Evolutionary conservation across 2,113 vertebrate genomes (phyloP), one percentile per base, ranked within the genome.

Genomic region (Sterrhoptilus dennistouni): DNA sequence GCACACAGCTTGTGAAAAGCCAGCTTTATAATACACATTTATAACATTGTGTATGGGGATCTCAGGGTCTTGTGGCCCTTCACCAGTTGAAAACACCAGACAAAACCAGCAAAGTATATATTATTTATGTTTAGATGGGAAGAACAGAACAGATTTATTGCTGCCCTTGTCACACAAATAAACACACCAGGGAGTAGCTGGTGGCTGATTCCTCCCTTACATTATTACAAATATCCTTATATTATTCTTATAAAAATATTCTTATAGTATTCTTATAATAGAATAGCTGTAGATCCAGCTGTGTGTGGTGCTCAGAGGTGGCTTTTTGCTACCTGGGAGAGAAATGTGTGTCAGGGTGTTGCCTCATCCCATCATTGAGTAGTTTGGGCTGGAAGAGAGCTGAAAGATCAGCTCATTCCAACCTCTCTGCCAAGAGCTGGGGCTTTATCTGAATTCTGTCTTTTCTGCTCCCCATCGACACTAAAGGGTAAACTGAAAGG

Each of bases 281-380:
- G 38, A 38, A 31, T 90, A 69, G 25, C 27, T 77, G 25, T 28
- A 57, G 78, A 91, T 64, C 31, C 60, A 64, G 66, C 25, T 38
- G 38, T 38, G 38, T 38, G 38, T 24, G 63, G 52, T 22, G 16
- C 66, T 12, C 2, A 28, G 53, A 88, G 23, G 23, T 29, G 35
- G 49, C 35, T 82, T 66, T 72, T 66, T 72, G 90, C 38, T 38
- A 0, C 19, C 65, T 27, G 21, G 25, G n/a, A 71, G 14, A 74
- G 8, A 45, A 12, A 40, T 0, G 2, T 2, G 24, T 12, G 3
- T 20, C 8, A 1, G 14, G 29, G 36, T 31, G 20, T 2, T 59
- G 40, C 33, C 36, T 68, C 2, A 0, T n/a, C 17, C 69, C 18
- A 0, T 49, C 63, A 8, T 5, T 1, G 10, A 28, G 15, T 2